phyloP scores from a whole-genome alignment of 2,888 invertebrate genomes.

The Polia nebulosa region DNA sequence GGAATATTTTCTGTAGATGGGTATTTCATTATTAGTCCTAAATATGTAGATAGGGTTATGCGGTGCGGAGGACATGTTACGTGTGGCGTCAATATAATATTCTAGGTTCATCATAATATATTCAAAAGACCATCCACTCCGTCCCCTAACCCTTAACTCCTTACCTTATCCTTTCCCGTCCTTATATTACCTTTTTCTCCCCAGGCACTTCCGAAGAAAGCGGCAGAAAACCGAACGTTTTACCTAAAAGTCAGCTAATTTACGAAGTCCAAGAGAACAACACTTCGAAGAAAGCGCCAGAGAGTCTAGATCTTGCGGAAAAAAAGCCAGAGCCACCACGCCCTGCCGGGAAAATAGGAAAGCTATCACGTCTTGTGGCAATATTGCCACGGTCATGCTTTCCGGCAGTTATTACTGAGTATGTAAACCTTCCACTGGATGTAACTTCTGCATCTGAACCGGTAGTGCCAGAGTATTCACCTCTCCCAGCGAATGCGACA shows the following conservation, averaged over 20 bases:
- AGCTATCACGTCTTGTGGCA: background rate
- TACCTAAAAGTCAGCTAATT: slow-evolving; percentile 5
- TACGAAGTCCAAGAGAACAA: slow-evolving; percentile 7
- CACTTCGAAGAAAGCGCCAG: background rate
- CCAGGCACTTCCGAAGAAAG: slow-evolving; percentile 69
- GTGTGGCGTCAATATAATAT: background rate
- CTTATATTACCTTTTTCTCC: slow-evolving; percentile 52
- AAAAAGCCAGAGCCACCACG: too few species aligned
- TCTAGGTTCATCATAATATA: background rate
- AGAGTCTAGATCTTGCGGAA: background rate
- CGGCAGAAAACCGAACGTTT: slow-evolving; percentile 1
- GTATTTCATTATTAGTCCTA: background rate
- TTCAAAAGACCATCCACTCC: background rate
- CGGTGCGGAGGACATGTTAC: background rate
- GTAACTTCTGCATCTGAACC: too few species aligned
- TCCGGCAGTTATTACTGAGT: too few species aligned
- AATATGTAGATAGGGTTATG: background rate
- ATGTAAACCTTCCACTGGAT: too few species aligned
- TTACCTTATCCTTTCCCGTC: slow-evolving; percentile 47
- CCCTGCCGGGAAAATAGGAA: background rate
- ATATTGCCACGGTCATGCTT: background rate
- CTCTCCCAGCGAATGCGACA: background rate
- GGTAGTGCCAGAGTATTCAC: background rate
- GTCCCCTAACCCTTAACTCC: slow-evolving; percentile 12
- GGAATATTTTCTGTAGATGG: background rate